Evolutionary conservation across 2,888 invertebrate species (phyloP).

Genomic region (Lycaena phlaeas): DNA sequence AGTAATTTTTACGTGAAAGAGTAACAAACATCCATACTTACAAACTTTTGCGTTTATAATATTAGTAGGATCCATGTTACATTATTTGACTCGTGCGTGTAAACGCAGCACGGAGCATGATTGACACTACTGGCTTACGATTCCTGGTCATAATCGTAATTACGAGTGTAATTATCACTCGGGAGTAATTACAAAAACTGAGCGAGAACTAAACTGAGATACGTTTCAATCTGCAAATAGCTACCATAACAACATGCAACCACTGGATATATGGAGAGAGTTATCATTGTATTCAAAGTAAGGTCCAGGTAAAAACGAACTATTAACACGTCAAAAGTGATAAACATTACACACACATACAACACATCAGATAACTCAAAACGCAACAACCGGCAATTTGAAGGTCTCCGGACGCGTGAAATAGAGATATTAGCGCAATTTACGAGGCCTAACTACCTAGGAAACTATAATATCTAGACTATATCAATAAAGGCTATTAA

Average conservation of each 20-base stretch:
- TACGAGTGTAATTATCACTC: slow-evolving; percentile 47
- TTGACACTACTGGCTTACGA: slow-evolving; percentile 46
- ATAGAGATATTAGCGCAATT: slow-evolving; percentile 55
- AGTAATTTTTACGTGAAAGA: too few species aligned
- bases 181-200: slow-evolving; percentile 27
- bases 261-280: too few species aligned
- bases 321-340: slow-evolving; percentile 22
- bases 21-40: too few species aligned
- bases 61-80: too few species aligned
- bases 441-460: slow-evolving; percentile 43
- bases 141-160: slow-evolving; percentile 50
- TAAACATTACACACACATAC: slow-evolving; percentile 7
- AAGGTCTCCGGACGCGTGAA: slow-evolving; percentile 46
- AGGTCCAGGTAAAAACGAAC: slow-evolving; percentile 4
- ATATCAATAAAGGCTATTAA: slow-evolving; percentile 70
- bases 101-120: slow-evolving; percentile 40
- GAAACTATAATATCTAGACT: slow-evolving; percentile 53
- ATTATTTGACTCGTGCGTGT: slow-evolving; percentile 6
- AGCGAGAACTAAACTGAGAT: slow-evolving; percentile 15
- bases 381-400: slow-evolving; percentile 48
- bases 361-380: slow-evolving; percentile 32
- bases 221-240: too few species aligned
- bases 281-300: too few species aligned
- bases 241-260: too few species aligned
- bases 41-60: too few species aligned